These are phyloP conservation scores for Sarcophaga variegata DNA, from an alignment of 2,888 invertebrate genomes.

Conservation along the genomic window DNA sequence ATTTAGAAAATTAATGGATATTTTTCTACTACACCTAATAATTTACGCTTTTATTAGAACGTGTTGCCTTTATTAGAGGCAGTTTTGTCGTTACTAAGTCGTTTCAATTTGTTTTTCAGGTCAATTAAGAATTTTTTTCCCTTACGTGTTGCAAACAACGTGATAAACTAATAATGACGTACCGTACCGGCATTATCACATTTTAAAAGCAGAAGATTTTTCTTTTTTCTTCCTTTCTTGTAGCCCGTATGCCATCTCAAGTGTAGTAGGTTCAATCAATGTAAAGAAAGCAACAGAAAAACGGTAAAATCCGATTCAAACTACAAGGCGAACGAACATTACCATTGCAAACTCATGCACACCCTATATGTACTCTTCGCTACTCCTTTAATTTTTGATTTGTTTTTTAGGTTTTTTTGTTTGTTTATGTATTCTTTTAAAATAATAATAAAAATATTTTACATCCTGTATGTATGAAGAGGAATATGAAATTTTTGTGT, in stretches of 20 bases:
- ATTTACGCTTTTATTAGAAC: no score
- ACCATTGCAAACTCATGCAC: no score
- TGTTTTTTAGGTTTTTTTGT: not conserved
- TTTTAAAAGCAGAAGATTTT: not conserved
- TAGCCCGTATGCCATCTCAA: conserved; percentile 28
- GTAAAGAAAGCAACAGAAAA: conserved; percentile 57
- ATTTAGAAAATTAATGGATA: no score
- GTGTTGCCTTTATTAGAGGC: no score
- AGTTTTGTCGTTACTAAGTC: no score
- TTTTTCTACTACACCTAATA: no score
- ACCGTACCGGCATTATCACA: not conserved
- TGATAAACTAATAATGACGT: conserved; percentile 11
- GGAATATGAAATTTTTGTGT: conserved; percentile 62
- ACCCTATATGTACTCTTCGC: not conserved
- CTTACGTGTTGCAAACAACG: not conserved
- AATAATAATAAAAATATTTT: conserved; percentile 56
- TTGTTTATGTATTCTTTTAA: not conserved
- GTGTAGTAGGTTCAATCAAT: conserved; percentile 64
- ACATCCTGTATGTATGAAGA: conserved; percentile 58
- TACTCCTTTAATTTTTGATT: no score
- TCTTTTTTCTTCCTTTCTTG: conserved; percentile 6
- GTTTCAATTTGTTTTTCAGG: no score
- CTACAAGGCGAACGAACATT: not conserved
- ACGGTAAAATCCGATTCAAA: conserved; percentile 34
- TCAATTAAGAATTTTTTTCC: not conserved